Conservation (phyloP, 2,797 vertebrate species). For the Poeciliopsis turneri region DNA sequence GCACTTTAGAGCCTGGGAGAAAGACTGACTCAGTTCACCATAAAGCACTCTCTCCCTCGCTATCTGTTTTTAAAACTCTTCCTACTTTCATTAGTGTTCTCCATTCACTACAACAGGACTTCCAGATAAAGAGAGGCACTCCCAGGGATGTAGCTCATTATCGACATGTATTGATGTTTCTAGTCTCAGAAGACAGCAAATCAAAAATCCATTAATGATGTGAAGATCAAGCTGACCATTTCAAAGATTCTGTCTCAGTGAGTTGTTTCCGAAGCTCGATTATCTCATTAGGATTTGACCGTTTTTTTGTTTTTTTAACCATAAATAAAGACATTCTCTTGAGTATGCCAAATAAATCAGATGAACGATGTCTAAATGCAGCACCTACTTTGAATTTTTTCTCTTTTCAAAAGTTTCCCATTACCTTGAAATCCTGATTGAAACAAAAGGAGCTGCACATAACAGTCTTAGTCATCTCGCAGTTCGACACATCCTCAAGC, state of each 20-base stretch:
- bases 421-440: not conserved
- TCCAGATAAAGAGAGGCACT: not conserved
- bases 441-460: not conserved
- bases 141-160: not conserved
- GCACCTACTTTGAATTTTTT: not conserved
- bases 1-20: slow-evolving; percentile 35
- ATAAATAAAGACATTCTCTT: no score
- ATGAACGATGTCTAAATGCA: not conserved
- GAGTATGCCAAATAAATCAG: not conserved
- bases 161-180: not conserved
- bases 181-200: not conserved
- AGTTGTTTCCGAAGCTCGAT: slow-evolving; percentile 3
- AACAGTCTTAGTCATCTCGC: not conserved
- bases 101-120: not conserved
- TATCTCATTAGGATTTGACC: not conserved
- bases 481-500: not conserved
- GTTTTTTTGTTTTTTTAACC: not conserved
- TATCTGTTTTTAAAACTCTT: slow-evolving; percentile 36
- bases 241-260: not conserved
- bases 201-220: slow-evolving; percentile 16
- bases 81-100: slow-evolving; percentile 11
- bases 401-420: not conserved
- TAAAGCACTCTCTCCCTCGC: slow-evolving; percentile 23
- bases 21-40: slow-evolving; percentile 34
- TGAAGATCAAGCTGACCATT: not conserved